Percentiles rank a stretch among this genome's conserved stretches.
Conservation (phyloP, 1,140 invertebrate genomes). For the Melipona quadrifasciata region DNA sequence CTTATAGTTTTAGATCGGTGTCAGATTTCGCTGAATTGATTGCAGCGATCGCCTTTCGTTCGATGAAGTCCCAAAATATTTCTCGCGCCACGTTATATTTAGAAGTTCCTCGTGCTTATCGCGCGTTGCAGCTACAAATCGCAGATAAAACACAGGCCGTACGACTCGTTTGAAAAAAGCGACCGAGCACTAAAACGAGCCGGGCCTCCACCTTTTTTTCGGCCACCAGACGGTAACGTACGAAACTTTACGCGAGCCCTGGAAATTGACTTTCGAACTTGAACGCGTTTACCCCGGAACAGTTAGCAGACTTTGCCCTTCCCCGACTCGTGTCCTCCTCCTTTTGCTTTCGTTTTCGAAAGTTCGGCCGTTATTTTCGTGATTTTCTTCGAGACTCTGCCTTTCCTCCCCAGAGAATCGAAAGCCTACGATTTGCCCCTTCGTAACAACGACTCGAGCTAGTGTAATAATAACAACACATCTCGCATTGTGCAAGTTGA, state of each 20-base stretch:
- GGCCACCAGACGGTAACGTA: not conserved
- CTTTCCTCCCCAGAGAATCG: not conserved
- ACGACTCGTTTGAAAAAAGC: not conserved
- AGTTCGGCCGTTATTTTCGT: not conserved
- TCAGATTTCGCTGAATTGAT: too few species aligned
- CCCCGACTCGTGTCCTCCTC: too few species aligned
- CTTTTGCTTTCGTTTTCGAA: not conserved
- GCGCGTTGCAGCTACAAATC: not conserved
- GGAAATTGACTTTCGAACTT: constrained; percentile 19
- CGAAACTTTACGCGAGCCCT: constrained; percentile 8
- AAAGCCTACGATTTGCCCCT: not conserved
- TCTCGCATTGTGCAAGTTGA: too few species aligned
- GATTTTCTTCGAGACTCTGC: not conserved
- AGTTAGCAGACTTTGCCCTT: constrained; percentile 5
- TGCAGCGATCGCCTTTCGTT: too few species aligned
- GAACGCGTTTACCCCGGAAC: constrained; percentile 17
- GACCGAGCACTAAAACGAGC: not conserved
- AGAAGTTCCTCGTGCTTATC: not conserved
- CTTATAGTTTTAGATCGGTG: too few species aligned
- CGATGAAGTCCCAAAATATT: too few species aligned
- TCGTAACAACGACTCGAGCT: not conserved
- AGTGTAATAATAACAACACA: too few species aligned
- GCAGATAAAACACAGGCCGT: not conserved
- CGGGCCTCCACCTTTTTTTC: not conserved
- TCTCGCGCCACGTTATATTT: too few species aligned